Evolutionary conservation across 2,797 vertebrate genomes (phyloP).

Genomic region (Labeo calbasu): DNA sequence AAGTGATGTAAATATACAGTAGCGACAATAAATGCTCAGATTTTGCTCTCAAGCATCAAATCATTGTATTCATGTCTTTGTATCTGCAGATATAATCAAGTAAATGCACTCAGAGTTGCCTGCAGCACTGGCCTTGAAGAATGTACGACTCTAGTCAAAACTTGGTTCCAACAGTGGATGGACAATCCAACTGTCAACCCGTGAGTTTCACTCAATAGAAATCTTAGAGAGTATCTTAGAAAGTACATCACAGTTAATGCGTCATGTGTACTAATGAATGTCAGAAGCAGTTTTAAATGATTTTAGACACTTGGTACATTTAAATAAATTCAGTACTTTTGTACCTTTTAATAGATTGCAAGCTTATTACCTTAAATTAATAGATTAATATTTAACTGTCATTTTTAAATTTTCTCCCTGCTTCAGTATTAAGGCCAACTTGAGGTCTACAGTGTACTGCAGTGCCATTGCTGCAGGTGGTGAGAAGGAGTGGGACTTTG

Average conservation of each 20-base stretch:
- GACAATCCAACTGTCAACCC: accelerated
- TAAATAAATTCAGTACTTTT: neutral
- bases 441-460: conserved; percentile 90
- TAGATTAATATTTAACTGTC: neutral
- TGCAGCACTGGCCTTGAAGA: conserved; percentile 76
- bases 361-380: neutral
- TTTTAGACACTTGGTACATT: neutral
- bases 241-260: too few relatives aligned
- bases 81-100: conserved; percentile 83
- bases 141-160: conserved; percentile 64
- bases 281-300: too few relatives aligned
- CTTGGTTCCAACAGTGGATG: conserved; percentile 73
- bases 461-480: conserved; percentile 83
- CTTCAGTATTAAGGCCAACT: conserved; percentile 85
- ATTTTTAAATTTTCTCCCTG: neutral
- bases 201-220: conserved; percentile 70
- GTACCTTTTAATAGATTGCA: neutral
- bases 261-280: too few relatives aligned
- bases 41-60: neutral
- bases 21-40: neutral
- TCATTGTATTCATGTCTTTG: conserved; percentile 4
- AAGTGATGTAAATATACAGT: conserved; percentile 58
- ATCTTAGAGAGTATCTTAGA: neutral
- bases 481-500: conserved; percentile 83
- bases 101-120: conserved; percentile 84